These are phyloP conservation scores for Clunio marinus DNA, from an alignment of 2,888 invertebrate species.

Conservation along the genomic window DNA sequence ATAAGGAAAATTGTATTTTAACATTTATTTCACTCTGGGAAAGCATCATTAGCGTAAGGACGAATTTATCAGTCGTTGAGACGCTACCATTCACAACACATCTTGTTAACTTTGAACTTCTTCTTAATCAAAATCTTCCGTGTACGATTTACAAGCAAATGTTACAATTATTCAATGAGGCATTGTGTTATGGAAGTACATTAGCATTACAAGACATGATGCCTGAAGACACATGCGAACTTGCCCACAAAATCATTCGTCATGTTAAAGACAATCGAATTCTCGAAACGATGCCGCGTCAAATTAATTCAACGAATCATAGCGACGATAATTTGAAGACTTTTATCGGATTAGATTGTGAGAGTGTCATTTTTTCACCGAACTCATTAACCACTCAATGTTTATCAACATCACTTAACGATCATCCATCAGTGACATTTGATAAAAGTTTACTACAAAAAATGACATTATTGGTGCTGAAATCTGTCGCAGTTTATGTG, in stretches of 20 bases:
- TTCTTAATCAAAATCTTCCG: slow-evolving; percentile 67
- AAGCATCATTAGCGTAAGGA: slow-evolving; percentile 84
- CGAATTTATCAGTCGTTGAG: slow-evolving; percentile 82
- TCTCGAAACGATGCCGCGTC: slow-evolving; percentile 49
- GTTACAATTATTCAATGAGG: slow-evolving; percentile 81
- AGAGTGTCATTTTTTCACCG: slow-evolving; percentile 19
- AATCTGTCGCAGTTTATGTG: slow-evolving; percentile 84
- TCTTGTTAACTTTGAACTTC: slow-evolving; percentile 71
- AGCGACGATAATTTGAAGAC: slow-evolving; percentile 20
- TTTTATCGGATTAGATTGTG: slow-evolving; percentile 25
- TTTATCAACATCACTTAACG: slow-evolving; percentile 52
- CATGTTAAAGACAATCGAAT: slow-evolving; percentile 77
- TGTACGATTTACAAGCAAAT: slow-evolving; percentile 80
- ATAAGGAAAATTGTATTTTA: slow-evolving; percentile 65
- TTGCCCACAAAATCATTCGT: slow-evolving; percentile 80
- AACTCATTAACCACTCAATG: slow-evolving; percentile 41
- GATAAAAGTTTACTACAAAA: slow-evolving; percentile 79
- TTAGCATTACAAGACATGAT: slow-evolving; percentile 80
- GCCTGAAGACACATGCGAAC: slow-evolving; percentile 81
- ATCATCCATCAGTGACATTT: slow-evolving; percentile 45
- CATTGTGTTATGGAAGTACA: slow-evolving; percentile 86
- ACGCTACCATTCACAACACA: slow-evolving; percentile 85
- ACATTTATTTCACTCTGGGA: slow-evolving; percentile 86
- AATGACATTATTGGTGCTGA: slow-evolving; percentile 79
- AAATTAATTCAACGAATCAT: not conserved